These are phyloP conservation scores for Hemicordylus capensis DNA, from an alignment of 2,113 vertebrate genomes.

Conservation along the genomic window DNA sequence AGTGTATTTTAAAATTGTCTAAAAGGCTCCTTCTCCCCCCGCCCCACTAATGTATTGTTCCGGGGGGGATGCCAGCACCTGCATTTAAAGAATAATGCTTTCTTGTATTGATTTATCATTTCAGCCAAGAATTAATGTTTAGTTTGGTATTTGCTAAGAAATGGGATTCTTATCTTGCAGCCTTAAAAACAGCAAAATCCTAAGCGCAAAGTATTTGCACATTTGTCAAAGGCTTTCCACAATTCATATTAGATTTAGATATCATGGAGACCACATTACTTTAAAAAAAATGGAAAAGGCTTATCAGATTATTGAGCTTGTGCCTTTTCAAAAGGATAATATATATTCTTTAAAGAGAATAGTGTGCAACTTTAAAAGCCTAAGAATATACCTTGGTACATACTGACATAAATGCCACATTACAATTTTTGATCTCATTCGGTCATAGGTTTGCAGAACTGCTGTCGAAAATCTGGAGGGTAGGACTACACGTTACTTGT, in stretches of 20 bases:
- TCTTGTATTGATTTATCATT: conserved; percentile 46
- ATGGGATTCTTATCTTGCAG: conserved; percentile 23
- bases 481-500: neutral
- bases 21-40: neutral
- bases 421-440: neutral
- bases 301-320: neutral
- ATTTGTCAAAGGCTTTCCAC: neutral
- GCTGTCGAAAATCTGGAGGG: neutral
- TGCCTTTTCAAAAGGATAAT: neutral
- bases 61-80: conserved; percentile 11
- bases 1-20: conserved; percentile 26
- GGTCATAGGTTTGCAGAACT: neutral
- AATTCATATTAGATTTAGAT: conserved; percentile 3
- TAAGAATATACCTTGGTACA: neutral
- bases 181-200: conserved; percentile 48
- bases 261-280: neutral
- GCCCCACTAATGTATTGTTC: neutral
- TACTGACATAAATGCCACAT: neutral
- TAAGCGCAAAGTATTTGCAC: conserved; percentile 26
- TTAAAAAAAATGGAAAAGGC: neutral
- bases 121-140: conserved; percentile 35
- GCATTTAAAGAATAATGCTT: conserved; percentile 37
- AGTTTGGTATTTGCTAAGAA: conserved; percentile 39
- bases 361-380: neutral
- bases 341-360: conserved; percentile 8